Evolutionary conservation across 2,113 vertebrate species (phyloP).

Genomic region (Maccullochella peelii): DNA sequence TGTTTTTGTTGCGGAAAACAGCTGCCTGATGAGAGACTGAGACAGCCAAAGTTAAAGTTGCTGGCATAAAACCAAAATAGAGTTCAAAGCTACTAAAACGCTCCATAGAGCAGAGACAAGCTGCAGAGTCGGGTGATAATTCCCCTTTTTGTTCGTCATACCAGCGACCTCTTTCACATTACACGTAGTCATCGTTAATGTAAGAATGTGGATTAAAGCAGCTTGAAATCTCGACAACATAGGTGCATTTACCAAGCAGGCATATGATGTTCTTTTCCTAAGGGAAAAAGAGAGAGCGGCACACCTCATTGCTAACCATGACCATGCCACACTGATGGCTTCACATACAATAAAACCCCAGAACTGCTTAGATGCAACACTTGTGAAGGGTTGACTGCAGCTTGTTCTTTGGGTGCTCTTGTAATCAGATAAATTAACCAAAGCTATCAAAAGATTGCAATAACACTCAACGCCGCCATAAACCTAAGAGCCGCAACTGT

Average conservation of each 20-base stretch:
- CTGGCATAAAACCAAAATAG: background rate
- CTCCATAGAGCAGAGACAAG: background rate
- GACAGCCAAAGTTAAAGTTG: background rate
- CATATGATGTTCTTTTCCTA: background rate
- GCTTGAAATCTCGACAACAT: background rate
- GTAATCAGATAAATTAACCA: slow-evolving; percentile 88
- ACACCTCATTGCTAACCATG: slow-evolving; percentile 19
- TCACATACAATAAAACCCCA: slow-evolving; percentile 5
- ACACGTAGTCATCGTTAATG: background rate
- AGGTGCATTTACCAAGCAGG: slow-evolving; percentile 12
- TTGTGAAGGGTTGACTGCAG: slow-evolving; percentile 70
- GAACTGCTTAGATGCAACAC: slow-evolving; percentile 65
- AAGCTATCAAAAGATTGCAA: slow-evolving; percentile 88
- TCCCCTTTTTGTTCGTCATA: background rate
- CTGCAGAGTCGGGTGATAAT: background rate
- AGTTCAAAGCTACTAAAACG: background rate
- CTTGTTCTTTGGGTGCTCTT: slow-evolving; percentile 75
- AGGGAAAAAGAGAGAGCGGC: background rate
- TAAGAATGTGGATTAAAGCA: slow-evolving; percentile 7
- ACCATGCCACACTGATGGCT: background rate
- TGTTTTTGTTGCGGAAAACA: background rate
- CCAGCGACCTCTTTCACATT: background rate
- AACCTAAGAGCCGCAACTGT: slow-evolving; percentile 81
- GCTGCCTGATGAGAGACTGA: background rate
- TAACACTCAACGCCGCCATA: slow-evolving; percentile 86